Evolutionary conservation across 2,113 vertebrate species (phyloP), one percentile per base, ranked within the genome.

Genomic region (Alligator sinensis): DNA sequence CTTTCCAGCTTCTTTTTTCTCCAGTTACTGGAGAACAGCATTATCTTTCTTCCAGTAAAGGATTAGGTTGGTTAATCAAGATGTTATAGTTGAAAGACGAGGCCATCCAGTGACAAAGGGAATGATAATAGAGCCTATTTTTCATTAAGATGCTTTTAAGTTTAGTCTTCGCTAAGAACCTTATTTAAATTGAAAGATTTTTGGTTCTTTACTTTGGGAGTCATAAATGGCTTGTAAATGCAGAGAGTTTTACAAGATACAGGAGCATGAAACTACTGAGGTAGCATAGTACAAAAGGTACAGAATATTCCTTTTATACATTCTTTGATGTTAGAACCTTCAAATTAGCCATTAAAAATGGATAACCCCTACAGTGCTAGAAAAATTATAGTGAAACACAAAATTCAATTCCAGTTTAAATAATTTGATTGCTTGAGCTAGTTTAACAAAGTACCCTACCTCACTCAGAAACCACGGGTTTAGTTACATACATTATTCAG

Each of bases 151-250:
- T 62, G 47, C 93, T 97, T 96, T 93, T 94, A 97, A 93, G 68
- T 96, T 97, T 92, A 89, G 77, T 83, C 77, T 92, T 97, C 94
- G 88, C 64, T 88, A 88, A 95, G 94, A 96, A 92, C 68, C 77
- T 96, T 96, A 97, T 96, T 97, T 96, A 95, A 96, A 97, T 89
- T 87, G 94, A 97, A 97, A 93, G 83, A 91, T 82, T 92, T 95
- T 95, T 91, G 90, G 80, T 96, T 95, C 63, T 74, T 97, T 90
- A 88, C 86, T 90, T 18, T 84, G 27, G 80, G 66, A 96, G 30
- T 27, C 63, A 38, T 94, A 91, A 95, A 68, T 57, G 24, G 4
- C 76, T 88, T 88, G 74, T 66, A 89, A 93, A 77, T 88, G 68
- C 68, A 87, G 66, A 86, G 91, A 91, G 68, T 93, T 96, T 97